Evolutionary conservation across 2,113 vertebrate genomes (phyloP).

Genomic region (Hemiprocne comata): DNA sequence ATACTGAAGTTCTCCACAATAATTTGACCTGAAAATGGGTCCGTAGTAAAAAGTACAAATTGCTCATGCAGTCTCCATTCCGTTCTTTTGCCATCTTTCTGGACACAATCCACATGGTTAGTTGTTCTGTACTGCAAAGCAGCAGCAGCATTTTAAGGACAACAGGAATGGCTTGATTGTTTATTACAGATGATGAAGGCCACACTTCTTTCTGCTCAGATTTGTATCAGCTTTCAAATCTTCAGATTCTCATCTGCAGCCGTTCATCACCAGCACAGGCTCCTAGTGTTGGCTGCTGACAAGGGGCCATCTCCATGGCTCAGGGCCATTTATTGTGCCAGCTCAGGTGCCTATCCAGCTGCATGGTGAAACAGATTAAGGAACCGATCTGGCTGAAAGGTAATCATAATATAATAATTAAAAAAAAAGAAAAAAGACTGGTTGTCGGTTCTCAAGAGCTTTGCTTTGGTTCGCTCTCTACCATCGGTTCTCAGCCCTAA

Average conservation of each 20-base stretch:
- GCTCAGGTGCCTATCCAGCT: background rate
- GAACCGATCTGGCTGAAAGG: background rate
- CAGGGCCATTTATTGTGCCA: background rate
- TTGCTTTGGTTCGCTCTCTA: background rate
- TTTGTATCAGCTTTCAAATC: background rate
- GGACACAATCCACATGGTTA: background rate
- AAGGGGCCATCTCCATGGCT: background rate
- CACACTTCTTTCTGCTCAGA: background rate
- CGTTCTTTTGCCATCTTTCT: background rate
- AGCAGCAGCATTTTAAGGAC: background rate
- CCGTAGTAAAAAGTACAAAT: background rate
- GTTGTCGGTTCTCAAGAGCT: background rate
- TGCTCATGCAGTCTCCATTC: background rate
- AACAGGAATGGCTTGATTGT: background rate
- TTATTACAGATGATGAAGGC: background rate
- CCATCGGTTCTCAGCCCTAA: background rate
- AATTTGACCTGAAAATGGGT: background rate
- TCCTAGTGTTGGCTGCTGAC: background rate
- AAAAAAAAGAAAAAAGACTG: no score
- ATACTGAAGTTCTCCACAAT: background rate
- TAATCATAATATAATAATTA: no score
- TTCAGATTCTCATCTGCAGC: background rate
- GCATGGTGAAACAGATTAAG: background rate
- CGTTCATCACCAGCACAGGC: accelerated
- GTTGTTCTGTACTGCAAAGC: background rate